Base-by-base conservation (phyloP, 2,113 vertebrate species). In the Tor tambroides region DNA sequence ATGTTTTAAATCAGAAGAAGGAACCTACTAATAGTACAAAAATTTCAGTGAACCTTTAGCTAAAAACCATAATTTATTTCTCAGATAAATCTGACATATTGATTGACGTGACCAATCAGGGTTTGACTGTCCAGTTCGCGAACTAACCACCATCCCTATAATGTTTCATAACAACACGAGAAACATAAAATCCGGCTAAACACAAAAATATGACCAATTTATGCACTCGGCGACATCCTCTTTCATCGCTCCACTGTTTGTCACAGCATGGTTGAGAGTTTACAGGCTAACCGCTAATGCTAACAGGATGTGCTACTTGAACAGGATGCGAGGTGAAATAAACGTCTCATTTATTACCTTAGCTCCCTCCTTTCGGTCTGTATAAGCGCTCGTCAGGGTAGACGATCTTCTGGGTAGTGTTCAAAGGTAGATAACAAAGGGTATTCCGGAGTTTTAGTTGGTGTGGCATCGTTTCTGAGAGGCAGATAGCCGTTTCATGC, bases 291-390 rank as follows among this genome's bases (percentile, higher is more conserved):
- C 65, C 46, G 67, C 81, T 72, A 83, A 83, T 83, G 81, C 81
- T 83, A 83, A 83, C 81, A 83, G 81, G 63, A 83, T 54, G 81
- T 72, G 81, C 81, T 83, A 69, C 4, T 72, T 83, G 11, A 71
- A n/a, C 6, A 54, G 30, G 67, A 83, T 35, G 30, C 26, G 65
- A 54, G 15, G 43, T 11, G 46, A 54, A 54, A 83, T 46, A 83
- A 72, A 83, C 38, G 46, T 38, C 43, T 49, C n/a, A 9, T 56
- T 56, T 51, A 10, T 83, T 83, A 83, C 81, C 81, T 72, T 49
- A 10, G 21, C 46, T 72, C 67, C 81, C 28, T 83, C 30, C 65
- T 83, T 72, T 83, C 30, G 28, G 81, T 83, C 81, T 83, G 46
- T 72, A 35, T 26, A 72, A 71, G 67, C 63, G 65, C 30, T 21